phyloP scores from a whole-genome alignment of 2,888 invertebrate genomes.

The Tetropium fuscum region DNA sequence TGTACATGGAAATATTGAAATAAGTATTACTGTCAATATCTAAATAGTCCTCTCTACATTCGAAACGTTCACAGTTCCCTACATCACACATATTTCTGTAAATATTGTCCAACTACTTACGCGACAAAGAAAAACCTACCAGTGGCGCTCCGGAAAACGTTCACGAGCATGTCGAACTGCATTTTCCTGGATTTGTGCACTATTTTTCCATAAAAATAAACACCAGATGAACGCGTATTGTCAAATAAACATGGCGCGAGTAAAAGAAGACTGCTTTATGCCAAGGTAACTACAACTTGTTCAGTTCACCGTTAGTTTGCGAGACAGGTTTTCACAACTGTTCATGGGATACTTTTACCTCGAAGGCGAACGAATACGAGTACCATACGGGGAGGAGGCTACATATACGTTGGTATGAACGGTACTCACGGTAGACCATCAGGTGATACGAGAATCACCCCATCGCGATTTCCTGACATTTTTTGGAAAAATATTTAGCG shows the following conservation, averaged over 20 bases:
- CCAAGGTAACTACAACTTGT: conserved; percentile 49
- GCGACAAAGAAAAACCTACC: conserved; percentile 40
- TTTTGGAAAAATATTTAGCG: too few relatives aligned
- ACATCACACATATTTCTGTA: conserved; percentile 7
- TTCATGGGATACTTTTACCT: conserved; percentile 28
- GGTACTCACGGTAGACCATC: too few relatives aligned
- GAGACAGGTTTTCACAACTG: conserved; percentile 43
- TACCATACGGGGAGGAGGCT: too few relatives aligned
- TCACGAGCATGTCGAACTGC: conserved; percentile 59
- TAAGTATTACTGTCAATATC: background rate
- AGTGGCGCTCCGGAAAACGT: conserved; percentile 58
- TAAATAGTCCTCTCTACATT: background rate
- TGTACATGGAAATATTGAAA: background rate
- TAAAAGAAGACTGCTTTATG: conserved; percentile 48
- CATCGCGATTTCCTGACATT: too few relatives aligned
- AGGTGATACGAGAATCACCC: too few relatives aligned
- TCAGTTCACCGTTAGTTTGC: conserved; percentile 47
- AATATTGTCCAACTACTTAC: background rate
- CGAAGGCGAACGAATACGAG: background rate
- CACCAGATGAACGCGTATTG: conserved; percentile 28
- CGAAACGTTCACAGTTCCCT: conserved; percentile 7
- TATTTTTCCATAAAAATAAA: conserved; percentile 19
- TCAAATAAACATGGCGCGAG: conserved; percentile 50
- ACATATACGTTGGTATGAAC: background rate
- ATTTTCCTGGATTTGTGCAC: conserved; percentile 47